Evolutionary conservation across 2,113 vertebrate genomes (phyloP).

Genomic region (Numenius arquata): DNA sequence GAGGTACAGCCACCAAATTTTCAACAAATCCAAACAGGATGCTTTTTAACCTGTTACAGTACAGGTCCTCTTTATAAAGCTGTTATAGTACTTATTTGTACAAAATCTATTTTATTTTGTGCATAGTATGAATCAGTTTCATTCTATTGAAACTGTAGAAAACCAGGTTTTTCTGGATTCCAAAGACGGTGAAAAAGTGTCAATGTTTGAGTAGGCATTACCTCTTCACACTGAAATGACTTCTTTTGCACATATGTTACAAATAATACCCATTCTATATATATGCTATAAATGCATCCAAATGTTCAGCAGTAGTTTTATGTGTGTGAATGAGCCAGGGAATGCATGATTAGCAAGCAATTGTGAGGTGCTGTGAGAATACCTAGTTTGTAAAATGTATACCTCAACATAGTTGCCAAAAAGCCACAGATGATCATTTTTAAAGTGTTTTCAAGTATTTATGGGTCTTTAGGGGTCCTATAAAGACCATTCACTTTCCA

Average conservation of each 20-base stretch:
- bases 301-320: constrained; percentile 1
- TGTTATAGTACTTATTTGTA: neutral
- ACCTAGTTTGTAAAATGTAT: constrained; percentile 15
- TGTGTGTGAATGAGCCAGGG: neutral
- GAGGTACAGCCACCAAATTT: neutral
- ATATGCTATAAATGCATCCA: neutral
- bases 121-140: neutral
- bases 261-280: neutral
- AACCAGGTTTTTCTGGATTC: neutral
- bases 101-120: neutral
- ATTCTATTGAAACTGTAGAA: neutral
- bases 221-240: neutral
- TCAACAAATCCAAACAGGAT: neutral
- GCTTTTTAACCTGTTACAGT: neutral
- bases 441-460: constrained; percentile 54
- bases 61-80: neutral
- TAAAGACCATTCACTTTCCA: constrained; percentile 22
- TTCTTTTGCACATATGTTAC: neutral
- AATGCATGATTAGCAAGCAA: neutral
- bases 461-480: neutral
- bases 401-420: constrained; percentile 8
- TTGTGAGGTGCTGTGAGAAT: constrained; percentile 1
- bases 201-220: neutral
- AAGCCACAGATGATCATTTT: constrained; percentile 13
- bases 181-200: accelerated